phyloP scores from a whole-genome alignment of 2,797 vertebrate genomes.

The Trematomus bernacchii region DNA sequence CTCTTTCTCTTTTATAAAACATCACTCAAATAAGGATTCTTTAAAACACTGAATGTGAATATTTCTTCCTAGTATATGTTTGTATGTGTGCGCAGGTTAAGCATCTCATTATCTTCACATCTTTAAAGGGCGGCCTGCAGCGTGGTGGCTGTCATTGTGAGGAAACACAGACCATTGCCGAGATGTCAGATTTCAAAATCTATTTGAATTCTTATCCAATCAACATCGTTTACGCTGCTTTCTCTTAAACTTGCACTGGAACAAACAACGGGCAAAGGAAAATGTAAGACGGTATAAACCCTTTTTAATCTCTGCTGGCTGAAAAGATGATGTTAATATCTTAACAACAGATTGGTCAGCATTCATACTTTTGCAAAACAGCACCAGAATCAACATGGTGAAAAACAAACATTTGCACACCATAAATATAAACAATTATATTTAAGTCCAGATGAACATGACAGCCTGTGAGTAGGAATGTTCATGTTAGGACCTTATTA shows the following conservation, averaged over 20 bases:
- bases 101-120: slow-evolving; percentile 6
- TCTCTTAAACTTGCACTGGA: neutral
- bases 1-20: slow-evolving; percentile 25
- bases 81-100: too few relatives aligned
- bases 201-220: slow-evolving; percentile 67
- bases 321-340: neutral
- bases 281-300: slow-evolving; percentile 28
- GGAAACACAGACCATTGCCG: slow-evolving; percentile 26
- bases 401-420: neutral
- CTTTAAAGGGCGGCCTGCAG: slow-evolving; percentile 2
- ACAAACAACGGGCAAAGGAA: slow-evolving; percentile 28
- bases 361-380: neutral
- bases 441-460: neutral
- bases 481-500: slow-evolving; percentile 3
- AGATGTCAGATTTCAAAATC: slow-evolving; percentile 56
- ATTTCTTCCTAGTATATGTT: neutral
- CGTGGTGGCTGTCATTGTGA: slow-evolving; percentile 13
- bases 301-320: slow-evolving; percentile 15
- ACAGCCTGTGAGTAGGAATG: slow-evolving; percentile 19
- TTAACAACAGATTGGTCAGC: neutral
- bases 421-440: neutral
- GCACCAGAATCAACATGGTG: neutral
- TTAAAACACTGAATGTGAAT: slow-evolving; percentile 14
- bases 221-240: slow-evolving; percentile 54
- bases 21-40: neutral